These are phyloP conservation scores for Sinentomon sp. DNA, from an alignment of 2,888 invertebrate species.

Conservation along the genomic window DNA sequence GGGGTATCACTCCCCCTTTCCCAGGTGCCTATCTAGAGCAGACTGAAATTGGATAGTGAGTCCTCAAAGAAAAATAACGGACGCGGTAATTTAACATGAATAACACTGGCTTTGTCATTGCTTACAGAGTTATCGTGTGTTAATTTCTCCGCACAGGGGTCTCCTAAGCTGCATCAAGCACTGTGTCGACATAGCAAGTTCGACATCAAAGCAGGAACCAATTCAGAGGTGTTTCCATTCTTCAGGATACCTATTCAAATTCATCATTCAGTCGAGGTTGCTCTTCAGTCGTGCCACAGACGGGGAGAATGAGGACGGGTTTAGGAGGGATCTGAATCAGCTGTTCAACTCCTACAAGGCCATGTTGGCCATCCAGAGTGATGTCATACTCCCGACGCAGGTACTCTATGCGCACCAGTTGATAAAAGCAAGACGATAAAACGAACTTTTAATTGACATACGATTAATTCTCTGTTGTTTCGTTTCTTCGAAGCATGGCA, in stretches of 20 bases:
- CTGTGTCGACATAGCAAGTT: slow-evolving; percentile 58
- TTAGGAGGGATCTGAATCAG: slow-evolving; percentile 33
- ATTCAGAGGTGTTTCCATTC: slow-evolving; percentile 72
- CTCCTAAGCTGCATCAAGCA: slow-evolving; percentile 66
- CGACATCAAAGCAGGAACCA: slow-evolving; percentile 62
- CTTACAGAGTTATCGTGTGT: no score
- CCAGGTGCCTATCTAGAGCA: no score
- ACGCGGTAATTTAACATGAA: no score
- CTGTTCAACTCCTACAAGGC: slow-evolving; percentile 48
- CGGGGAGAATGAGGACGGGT: slow-evolving; percentile 66
- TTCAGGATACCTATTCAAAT: slow-evolving; percentile 68
- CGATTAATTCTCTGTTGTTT: slow-evolving; percentile 2
- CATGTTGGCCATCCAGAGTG: slow-evolving; percentile 39
- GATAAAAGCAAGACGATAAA: no score
- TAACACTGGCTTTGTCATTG: no score
- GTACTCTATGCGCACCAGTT: slow-evolving; percentile 22
- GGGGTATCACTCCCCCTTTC: no score
- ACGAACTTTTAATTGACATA: no score
- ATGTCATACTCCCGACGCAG: slow-evolving; percentile 48
- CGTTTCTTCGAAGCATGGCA: neutral
- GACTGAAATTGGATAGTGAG: no score
- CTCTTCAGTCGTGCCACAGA: slow-evolving; percentile 61
- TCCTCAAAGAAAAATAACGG: no score
- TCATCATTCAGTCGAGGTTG: slow-evolving; percentile 63
- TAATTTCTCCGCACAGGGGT: slow-evolving; percentile 28